These are phyloP conservation scores for Natator depressus DNA, from an alignment of 2,113 vertebrate species.

Conservation along the genomic window DNA sequence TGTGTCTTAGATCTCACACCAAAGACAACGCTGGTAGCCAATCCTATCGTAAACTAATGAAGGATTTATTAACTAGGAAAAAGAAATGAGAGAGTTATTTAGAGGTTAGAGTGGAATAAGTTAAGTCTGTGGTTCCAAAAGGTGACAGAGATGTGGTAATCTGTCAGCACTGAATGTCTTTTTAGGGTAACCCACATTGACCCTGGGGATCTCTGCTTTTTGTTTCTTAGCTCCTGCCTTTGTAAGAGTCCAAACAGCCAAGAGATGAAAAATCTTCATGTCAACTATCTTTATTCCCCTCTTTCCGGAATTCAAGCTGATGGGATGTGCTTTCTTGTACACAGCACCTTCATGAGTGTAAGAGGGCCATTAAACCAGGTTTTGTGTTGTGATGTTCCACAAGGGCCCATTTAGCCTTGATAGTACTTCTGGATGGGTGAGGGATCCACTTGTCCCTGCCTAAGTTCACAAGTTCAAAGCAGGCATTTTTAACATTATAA, in stretches of 20 bases:
- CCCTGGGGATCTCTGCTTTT: background rate
- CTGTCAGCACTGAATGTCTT: background rate
- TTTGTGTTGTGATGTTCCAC: background rate
- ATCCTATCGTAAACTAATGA: background rate
- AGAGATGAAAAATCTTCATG: background rate
- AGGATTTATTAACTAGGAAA: background rate
- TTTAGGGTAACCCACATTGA: background rate
- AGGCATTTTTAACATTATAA: background rate
- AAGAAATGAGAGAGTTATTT: background rate
- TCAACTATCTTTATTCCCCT: background rate
- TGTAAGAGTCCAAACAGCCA: background rate
- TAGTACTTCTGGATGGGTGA: background rate
- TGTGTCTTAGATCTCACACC: background rate
- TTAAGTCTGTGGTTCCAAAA: background rate
- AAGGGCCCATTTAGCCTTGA: background rate
- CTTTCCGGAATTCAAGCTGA: background rate
- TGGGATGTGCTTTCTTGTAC: background rate
- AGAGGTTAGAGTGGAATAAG: background rate
- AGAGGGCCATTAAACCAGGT: background rate
- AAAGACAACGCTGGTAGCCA: background rate
- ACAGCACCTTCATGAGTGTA: background rate
- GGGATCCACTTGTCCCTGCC: background rate
- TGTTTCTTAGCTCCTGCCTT: background rate
- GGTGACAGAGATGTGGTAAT: background rate
- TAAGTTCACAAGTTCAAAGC: background rate